Base-by-base conservation (phyloP, 2,888 invertebrate genomes). In the Brachylomia viminalis region DNA sequence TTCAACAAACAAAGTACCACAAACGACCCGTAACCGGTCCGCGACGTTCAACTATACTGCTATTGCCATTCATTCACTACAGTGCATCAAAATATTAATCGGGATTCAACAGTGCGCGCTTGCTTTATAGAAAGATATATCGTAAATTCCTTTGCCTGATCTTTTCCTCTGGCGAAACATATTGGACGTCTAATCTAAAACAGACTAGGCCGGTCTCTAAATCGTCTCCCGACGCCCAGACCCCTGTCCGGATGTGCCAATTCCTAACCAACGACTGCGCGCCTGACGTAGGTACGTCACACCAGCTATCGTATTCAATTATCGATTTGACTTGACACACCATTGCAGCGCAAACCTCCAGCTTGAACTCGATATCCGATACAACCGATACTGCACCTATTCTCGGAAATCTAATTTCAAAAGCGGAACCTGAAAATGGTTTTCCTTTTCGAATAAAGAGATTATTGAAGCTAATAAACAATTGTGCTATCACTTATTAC, bases 1-100 rank as follows among this genome's bases (percentile, higher is more conserved):
- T 94, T 94, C 92, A 95, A 95, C 95, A 94, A 94, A 94, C 93
- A 93, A 92, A 90, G 88, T 86, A 87, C 84, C 89, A 88, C 92
- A 93, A 93, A 92, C 94, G 91, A 88, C 89, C 92, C 94, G 92
- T 94, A 92, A 95, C 95, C 86, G 86, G 87, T 90, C 77, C 70
- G 77, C 73, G 59, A 75, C 68, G 72, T 73, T 90, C 82, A 90
- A 86, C 74, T 81, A 78, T 42, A 79, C 69, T 65, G 58, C 38
- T 85, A 83, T 80, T 82, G 70, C 62, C 74, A 81, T 72, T 83
- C 77, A 80, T 84, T 86, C 76, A 85, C 56, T 71, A 80, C 61
- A 33, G 49, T 66, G 64, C 76, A 71, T 74, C 74, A 77, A 69
- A 83, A 83, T 76, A 73, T 58, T 52, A 45, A 33, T 68, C 52